phyloP scores from a whole-genome alignment of 2,113 vertebrate genomes.

The Ivindomyrus marchei region DNA sequence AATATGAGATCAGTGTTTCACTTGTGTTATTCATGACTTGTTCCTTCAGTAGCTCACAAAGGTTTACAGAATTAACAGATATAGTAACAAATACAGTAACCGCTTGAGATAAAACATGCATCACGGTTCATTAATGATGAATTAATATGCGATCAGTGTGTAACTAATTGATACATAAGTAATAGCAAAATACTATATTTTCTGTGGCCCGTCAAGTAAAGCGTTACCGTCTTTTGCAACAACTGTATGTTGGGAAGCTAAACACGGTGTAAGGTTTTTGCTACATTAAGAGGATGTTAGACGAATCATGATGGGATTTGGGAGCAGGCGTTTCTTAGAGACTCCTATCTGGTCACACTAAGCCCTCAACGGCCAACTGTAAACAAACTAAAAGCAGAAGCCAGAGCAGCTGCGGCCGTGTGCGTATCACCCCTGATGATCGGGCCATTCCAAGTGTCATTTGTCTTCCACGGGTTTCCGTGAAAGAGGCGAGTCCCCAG shows the following conservation, averaged over 20 bases:
- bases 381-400: neutral
- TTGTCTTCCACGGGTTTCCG: conserved; percentile 8
- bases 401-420: neutral
- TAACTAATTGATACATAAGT: neutral
- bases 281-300: neutral
- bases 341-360: neutral
- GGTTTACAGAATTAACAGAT: neutral
- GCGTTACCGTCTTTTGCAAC: neutral
- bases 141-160: neutral
- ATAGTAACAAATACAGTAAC: neutral
- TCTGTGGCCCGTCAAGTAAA: neutral
- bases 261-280: neutral
- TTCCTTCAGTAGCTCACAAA: neutral
- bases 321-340: neutral
- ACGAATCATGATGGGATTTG: neutral
- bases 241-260: neutral
- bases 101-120: neutral
- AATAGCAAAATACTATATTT: neutral
- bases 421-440: conserved; percentile 17
- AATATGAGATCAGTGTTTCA: neutral
- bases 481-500: conserved; percentile 29
- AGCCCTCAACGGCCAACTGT: neutral
- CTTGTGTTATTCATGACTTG: neutral
- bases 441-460: conserved; percentile 24
- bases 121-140: neutral